Base-by-base conservation (phyloP, 2,113 vertebrate genomes). In the Oncorhynchus mykiss region DNA sequence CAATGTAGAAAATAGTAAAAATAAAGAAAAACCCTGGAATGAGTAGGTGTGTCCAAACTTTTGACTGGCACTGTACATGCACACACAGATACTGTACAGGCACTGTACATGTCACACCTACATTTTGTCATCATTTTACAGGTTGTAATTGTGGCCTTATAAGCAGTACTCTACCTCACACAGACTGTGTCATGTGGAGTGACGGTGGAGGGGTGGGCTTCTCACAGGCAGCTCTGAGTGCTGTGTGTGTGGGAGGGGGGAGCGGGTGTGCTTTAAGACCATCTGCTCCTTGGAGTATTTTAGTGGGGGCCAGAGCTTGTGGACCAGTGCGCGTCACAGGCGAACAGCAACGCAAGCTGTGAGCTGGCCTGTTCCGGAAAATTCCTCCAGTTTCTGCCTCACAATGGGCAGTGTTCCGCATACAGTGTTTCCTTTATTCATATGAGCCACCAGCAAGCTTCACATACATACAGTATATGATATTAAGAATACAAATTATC, bases 241-340 rank as follows among this genome's bases (percentile, higher is more conserved):
- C 75, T 82, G 29, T 79, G 87, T 83, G 89, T 89, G 64, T 54
- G 51, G 51, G 88, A 87, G 84, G 81, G 81, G 82, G 78, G 80
- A 84, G 86, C 75, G 81, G 86, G 86, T 88, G 81, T 91, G 87
- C 88, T 91, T 90, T 81, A 84, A 86, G 88, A 89, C 92, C 92
- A 93, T 94, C 92, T 94, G 92, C 84, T 91, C 85, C 81, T 90
- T 78, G 82, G 86, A 83, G 91, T 89, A 87, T 90, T 92, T 87
- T 88, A 86, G 91, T 89, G 78, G 81, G 82, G 81, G 89, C 81
- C 83, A 85, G 85, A 75, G 90, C 87, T 90, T 82, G 75, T 62
- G 83, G 84, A 89, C 72, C 74, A 79, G 71, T 60, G 59, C 72
- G n/a, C 86, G 72, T 93, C 89, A 89, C 85, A 79, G 82, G 85